Conservation (phyloP, 2,113 vertebrate species). For the Phaethon lepturus region DNA sequence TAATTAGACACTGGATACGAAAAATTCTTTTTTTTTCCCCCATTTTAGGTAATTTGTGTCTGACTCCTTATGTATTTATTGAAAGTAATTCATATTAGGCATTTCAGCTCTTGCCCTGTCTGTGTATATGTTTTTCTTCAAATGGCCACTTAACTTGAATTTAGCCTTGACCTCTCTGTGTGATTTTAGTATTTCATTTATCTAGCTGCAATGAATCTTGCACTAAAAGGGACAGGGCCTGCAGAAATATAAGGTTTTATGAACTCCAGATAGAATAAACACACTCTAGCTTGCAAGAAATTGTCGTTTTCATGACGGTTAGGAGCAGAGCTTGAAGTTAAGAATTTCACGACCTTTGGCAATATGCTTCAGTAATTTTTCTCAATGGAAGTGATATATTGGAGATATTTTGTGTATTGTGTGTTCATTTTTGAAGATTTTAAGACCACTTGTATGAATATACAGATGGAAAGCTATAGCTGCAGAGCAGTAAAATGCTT, state of each 20-base stretch:
- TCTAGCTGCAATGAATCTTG: not conserved
- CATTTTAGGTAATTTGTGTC: not conserved
- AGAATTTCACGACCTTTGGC: not conserved
- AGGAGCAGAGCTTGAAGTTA: not conserved
- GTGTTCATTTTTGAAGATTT: slow-evolving; percentile 21
- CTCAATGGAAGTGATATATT: not conserved
- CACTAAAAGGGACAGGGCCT: not conserved
- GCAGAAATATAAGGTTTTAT: not conserved
- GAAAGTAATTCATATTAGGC: not conserved
- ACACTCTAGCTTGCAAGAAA: not conserved
- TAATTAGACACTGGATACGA: not conserved
- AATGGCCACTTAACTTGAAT: not conserved
- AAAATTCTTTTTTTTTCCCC: not conserved
- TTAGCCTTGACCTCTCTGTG: not conserved
- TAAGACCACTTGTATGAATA: slow-evolving; percentile 8
- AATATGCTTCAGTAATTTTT: not conserved
- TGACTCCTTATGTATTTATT: not conserved
- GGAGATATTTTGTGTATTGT: not conserved
- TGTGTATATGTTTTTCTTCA: not conserved
- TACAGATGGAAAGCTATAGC: slow-evolving; percentile 16
- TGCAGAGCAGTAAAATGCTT: slow-evolving; percentile 44
- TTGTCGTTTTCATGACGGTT: not conserved
- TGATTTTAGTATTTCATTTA: not conserved
- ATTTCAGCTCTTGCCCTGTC: not conserved
- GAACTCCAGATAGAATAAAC: not conserved